Evolutionary conservation across 2,888 invertebrate species (phyloP).

Genomic region (Piscicola geometra): DNA sequence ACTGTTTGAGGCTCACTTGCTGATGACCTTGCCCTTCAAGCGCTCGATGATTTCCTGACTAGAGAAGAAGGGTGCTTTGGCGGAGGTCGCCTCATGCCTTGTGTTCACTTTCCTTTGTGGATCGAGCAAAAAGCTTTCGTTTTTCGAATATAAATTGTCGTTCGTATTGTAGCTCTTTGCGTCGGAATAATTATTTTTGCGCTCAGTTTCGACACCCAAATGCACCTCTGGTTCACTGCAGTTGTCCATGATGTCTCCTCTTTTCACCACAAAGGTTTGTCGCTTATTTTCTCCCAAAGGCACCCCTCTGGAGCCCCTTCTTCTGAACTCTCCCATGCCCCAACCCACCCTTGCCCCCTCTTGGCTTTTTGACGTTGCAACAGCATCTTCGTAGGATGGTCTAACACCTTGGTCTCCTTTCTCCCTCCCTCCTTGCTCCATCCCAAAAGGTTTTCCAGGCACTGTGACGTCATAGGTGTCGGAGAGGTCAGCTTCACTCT

Average conservation of each 20-base stretch:
- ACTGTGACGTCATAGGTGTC: not conserved
- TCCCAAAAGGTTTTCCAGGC: not conserved
- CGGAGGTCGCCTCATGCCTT: too few relatives aligned
- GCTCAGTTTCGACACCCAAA: too few relatives aligned
- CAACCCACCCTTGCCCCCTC: not conserved
- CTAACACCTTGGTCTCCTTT: too few relatives aligned
- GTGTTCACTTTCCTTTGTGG: not conserved
- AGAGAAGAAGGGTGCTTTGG: not conserved
- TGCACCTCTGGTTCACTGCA: too few relatives aligned
- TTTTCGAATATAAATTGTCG: too few relatives aligned
- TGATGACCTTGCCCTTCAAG: not conserved
- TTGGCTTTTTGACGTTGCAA: not conserved
- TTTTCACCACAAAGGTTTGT: not conserved
- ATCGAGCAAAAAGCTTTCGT: not conserved
- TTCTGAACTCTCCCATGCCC: not conserved
- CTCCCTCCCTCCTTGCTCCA: too few relatives aligned
- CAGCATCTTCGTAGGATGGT: not conserved
- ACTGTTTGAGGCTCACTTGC: not conserved
- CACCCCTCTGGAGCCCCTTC: not conserved
- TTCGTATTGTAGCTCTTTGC: too few relatives aligned
- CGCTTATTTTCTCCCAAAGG: not conserved
- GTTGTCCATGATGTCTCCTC: too few relatives aligned
- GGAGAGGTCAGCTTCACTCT: slow-evolving; percentile 34
- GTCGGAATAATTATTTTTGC: too few relatives aligned
- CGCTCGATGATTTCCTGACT: slow-evolving; percentile 1